Evolutionary conservation across 23 tunicate genomes (phyloP).

Genomic region (Halocynthia aurantium): DNA sequence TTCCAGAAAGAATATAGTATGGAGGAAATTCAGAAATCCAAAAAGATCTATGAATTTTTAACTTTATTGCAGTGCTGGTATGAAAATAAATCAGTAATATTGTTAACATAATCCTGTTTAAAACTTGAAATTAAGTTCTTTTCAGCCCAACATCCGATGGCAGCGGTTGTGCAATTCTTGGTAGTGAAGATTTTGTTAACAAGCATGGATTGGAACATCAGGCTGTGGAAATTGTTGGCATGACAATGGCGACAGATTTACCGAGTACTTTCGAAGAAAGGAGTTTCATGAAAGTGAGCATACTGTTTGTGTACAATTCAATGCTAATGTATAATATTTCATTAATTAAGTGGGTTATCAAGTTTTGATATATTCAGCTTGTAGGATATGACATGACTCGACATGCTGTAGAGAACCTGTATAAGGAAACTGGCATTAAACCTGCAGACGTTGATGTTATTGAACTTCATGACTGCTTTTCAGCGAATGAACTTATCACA

Average conservation of each 20-base stretch:
- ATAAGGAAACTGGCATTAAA: slow-evolving; percentile 55
- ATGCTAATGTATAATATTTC: background rate
- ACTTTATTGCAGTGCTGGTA: slow-evolving; percentile 89
- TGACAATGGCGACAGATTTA: slow-evolving; percentile 90
- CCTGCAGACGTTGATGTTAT: slow-evolving; percentile 90
- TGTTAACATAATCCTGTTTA: no score
- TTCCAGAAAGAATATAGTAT: slow-evolving; percentile 87
- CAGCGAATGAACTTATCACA: slow-evolving; percentile 96
- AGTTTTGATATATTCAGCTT: slow-evolving; percentile 12
- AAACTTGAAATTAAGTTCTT: background rate
- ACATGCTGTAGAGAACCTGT: slow-evolving; percentile 55
- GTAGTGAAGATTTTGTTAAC: slow-evolving; percentile 84
- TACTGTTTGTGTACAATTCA: background rate
- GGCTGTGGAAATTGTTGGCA: slow-evolving; percentile 97
- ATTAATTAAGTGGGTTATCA: slow-evolving; percentile 26
- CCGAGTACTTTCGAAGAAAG: slow-evolving; percentile 85
- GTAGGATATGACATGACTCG: slow-evolving; percentile 90
- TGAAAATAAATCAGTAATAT: background rate
- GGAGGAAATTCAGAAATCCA: slow-evolving; percentile 72
- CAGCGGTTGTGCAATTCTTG: slow-evolving; percentile 91
- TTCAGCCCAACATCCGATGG: slow-evolving; percentile 98
- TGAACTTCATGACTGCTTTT: slow-evolving; percentile 98
- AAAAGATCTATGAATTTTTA: slow-evolving; percentile 65
- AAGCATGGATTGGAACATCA: slow-evolving; percentile 77
- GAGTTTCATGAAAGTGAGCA: slow-evolving; percentile 69